phyloP scores from a whole-genome alignment of 2,888 invertebrate genomes.

The Drosophila fungiperda region DNA sequence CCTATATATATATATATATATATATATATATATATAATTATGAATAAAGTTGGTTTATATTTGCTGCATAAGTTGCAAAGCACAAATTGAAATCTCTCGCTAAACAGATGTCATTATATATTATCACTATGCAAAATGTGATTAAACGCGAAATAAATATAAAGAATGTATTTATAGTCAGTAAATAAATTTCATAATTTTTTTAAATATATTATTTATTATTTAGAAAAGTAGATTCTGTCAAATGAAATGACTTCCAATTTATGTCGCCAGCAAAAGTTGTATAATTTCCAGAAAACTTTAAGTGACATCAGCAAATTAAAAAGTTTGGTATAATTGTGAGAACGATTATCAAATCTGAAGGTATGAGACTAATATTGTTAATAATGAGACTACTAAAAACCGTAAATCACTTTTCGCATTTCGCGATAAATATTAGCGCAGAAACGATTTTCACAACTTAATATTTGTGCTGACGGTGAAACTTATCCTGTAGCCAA shows the following conservation, averaged over 20 bases:
- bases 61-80: not conserved
- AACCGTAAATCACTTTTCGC: not conserved
- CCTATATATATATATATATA: no score
- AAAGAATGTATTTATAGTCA: no score
- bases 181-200: no score
- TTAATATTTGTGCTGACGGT: conserved; percentile 13
- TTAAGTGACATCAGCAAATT: not conserved
- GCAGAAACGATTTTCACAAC: conserved; percentile 9
- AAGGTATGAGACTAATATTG: not conserved
- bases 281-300: not conserved
- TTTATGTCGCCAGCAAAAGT: not conserved
- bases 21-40: no score
- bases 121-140: not conserved
- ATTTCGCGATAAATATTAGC: conserved; percentile 3
- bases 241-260: not conserved
- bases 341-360: not conserved
- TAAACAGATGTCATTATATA: no score
- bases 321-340: not conserved
- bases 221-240: not conserved
- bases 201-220: no score
- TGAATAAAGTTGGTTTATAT: no score
- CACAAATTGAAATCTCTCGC: not conserved
- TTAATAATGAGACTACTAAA: not conserved
- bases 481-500: conserved; percentile 18
- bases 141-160: no score